Evolutionary conservation across 2,797 vertebrate species (phyloP).

Genomic region (Picus viridis): DNA sequence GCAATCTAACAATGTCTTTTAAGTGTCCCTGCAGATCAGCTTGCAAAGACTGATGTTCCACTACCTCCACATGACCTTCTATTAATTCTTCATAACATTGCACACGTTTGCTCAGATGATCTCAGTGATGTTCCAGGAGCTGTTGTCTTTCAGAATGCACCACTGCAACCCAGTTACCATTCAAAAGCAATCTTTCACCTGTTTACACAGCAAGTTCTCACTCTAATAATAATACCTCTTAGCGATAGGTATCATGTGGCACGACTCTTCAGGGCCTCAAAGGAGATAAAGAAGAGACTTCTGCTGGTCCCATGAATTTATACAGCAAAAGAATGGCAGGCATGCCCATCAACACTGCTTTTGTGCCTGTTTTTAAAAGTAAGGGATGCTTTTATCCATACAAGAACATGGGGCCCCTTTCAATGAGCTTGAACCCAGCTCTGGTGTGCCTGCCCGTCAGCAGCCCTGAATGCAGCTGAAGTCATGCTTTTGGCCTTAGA

Average conservation of each 20-base stretch:
- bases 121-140: neutral
- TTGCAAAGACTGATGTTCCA: neutral
- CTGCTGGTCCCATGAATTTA: neutral
- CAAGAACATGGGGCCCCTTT: neutral
- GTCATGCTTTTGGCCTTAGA: neutral
- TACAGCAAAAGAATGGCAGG: neutral
- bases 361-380: neutral
- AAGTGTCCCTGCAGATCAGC: neutral
- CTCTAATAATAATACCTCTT: neutral
- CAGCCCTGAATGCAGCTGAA: neutral
- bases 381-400: neutral
- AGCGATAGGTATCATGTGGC: neutral
- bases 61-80: neutral
- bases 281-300: neutral
- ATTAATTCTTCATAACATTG: neutral
- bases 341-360: neutral
- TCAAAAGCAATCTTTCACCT: neutral
- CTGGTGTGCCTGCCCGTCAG: neutral
- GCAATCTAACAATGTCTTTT: neutral
- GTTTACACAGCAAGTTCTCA: neutral
- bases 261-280: neutral
- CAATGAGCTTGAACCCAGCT: neutral
- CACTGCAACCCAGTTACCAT: neutral
- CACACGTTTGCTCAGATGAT: neutral
- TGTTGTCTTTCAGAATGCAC: neutral